Conservation (phyloP, 1,140 invertebrate species). For the Mya arenaria region DNA sequence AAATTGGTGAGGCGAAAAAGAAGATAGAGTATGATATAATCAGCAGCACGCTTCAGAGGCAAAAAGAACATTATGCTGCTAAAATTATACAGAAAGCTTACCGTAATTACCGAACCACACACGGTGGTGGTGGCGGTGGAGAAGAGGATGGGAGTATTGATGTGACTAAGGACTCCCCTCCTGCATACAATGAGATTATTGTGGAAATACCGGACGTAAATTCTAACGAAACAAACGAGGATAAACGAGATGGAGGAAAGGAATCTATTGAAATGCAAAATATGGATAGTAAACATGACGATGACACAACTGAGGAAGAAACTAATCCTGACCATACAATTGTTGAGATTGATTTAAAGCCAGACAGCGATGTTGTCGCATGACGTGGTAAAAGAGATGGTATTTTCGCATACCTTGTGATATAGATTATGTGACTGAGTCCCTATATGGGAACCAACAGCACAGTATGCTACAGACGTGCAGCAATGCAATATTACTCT, state of each 20-base stretch:
- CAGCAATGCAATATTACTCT: not conserved
- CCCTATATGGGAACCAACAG: too few relatives aligned
- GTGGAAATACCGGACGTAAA: slow-evolving; percentile 50
- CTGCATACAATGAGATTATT: slow-evolving; percentile 55
- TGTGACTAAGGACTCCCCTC: too few relatives aligned
- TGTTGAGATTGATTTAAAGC: slow-evolving; percentile 75
- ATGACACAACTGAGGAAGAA: slow-evolving; percentile 42
- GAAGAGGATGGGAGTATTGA: slow-evolving; percentile 13
- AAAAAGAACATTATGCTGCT: slow-evolving; percentile 97
- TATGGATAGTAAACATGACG: slow-evolving; percentile 38
- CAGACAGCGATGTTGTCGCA: slow-evolving; percentile 79
- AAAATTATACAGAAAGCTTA: slow-evolving; percentile 96
- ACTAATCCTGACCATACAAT: slow-evolving; percentile 61
- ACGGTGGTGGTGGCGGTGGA: slow-evolving; percentile 44
- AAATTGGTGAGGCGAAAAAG: slow-evolving; percentile 86
- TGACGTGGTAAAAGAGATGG: slow-evolving; percentile 60
- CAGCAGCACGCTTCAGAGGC: slow-evolving; percentile 95
- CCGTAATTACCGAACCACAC: slow-evolving; percentile 78
- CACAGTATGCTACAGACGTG: not conserved
- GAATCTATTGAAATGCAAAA: slow-evolving; percentile 46
- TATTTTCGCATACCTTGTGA: not conserved
- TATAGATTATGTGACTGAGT: too few relatives aligned
- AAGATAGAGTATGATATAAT: slow-evolving; percentile 95
- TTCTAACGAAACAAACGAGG: slow-evolving; percentile 35
- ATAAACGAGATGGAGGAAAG: slow-evolving; percentile 21